Percentiles rank a stretch among this genome's conserved stretches.
These are phyloP conservation scores for Eupsilia transversa DNA, from an alignment of 2,888 invertebrate genomes.

Conservation along the genomic window DNA sequence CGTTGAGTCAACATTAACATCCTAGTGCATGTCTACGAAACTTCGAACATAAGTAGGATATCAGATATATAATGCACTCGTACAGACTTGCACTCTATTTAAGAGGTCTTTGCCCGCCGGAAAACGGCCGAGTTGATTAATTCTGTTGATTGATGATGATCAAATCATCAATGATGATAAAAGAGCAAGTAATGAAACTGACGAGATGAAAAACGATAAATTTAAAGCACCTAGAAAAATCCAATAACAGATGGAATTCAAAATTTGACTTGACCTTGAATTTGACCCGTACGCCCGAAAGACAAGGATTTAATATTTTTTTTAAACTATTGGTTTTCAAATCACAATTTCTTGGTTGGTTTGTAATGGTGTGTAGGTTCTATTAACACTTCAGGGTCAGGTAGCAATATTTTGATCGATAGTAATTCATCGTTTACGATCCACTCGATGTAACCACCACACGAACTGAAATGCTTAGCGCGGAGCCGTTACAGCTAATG, in stretches of 20 bases:
- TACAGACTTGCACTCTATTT: background rate
- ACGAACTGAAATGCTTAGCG: constrained; percentile 25
- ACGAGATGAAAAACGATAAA: background rate
- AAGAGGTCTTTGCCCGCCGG: too few species aligned
- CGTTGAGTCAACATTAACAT: constrained; percentile 8
- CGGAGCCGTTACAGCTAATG: constrained; percentile 21
- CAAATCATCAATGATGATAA: too few species aligned
- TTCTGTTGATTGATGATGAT: background rate
- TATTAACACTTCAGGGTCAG: constrained; percentile 12
- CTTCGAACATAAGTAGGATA: too few species aligned
- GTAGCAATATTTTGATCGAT: constrained; percentile 8
- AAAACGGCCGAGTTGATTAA: background rate
- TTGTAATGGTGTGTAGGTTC: background rate
- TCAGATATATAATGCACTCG: too few species aligned
- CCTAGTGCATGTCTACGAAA: background rate
- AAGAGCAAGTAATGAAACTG: background rate
- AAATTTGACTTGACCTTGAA: too few species aligned
- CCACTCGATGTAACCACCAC: background rate
- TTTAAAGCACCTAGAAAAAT: background rate
- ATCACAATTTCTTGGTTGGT: constrained; percentile 5
- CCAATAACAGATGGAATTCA: background rate
- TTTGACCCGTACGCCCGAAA: background rate
- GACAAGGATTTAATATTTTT: too few species aligned
- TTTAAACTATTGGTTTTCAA: constrained; percentile 14
- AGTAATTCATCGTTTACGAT: constrained; percentile 18